Percentiles rank a stretch among this genome's conserved stretches.
Evolutionary conservation across 2,113 vertebrate genomes (phyloP).

Genomic region (Emydura subglobosa): DNA sequence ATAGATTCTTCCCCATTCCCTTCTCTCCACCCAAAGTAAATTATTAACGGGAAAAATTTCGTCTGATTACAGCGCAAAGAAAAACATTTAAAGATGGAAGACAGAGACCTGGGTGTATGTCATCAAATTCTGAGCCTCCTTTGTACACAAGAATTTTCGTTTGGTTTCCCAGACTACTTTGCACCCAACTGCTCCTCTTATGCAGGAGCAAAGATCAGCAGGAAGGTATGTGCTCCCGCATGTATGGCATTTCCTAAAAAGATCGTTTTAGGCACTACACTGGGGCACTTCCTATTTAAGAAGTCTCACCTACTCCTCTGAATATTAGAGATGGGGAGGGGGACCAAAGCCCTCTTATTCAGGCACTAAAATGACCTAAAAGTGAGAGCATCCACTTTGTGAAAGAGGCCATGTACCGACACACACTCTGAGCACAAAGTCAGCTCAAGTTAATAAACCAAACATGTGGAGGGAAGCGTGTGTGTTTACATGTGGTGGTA

Average conservation of each 20-base stretch:
- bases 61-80: constrained; percentile 58
- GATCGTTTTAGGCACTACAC: constrained; percentile 68
- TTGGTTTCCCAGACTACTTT: constrained; percentile 36
- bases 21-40: constrained; percentile 57
- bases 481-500: not conserved
- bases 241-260: constrained; percentile 83
- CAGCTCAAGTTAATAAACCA: not conserved
- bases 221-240: constrained; percentile 72
- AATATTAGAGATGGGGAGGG: not conserved
- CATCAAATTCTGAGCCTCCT: constrained; percentile 15
- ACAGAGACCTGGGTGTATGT: not conserved
- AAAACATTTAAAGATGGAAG: constrained; percentile 60
- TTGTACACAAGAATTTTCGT: constrained; percentile 4
- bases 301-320: constrained; percentile 15
- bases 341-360: not conserved
- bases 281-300: constrained; percentile 1
- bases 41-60: constrained; percentile 57
- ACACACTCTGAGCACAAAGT: not conserved
- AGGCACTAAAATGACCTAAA: not conserved
- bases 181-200: constrained; percentile 32
- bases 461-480: not conserved
- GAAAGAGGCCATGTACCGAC: accelerated
- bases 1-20: constrained; percentile 63
- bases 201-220: constrained; percentile 51
- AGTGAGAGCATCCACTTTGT: accelerated